Conservation (phyloP, 2,797 vertebrate species). For the Enteromius argenteus region DNA sequence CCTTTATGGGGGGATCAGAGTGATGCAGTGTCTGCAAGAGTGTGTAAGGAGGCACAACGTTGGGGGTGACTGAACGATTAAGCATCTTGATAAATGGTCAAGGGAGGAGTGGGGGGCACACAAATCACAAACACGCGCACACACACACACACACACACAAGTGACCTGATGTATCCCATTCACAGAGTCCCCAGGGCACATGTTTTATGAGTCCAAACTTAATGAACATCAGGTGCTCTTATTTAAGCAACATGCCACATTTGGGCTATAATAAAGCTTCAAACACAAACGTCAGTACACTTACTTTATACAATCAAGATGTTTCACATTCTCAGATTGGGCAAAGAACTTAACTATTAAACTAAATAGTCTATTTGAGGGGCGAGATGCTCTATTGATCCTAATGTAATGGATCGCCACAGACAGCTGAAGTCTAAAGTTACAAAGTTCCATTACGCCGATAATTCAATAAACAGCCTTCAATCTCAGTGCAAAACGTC, state of each 20-base stretch:
- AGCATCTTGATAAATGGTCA: constrained; percentile 34
- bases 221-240: constrained; percentile 71
- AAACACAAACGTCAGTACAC: constrained; percentile 1
- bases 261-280: constrained; percentile 7
- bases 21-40: constrained; percentile 49
- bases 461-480: constrained; percentile 37
- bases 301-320: constrained; percentile 15
- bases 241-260: constrained; percentile 34
- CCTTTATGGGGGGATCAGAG: constrained; percentile 77
- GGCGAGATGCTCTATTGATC: not conserved
- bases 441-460: constrained; percentile 30
- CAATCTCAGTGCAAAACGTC: constrained; percentile 26
- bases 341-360: not conserved
- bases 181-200: constrained; percentile 74
- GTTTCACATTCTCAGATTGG: constrained; percentile 11
- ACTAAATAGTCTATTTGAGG: not conserved
- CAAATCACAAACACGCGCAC: constrained; percentile 18
- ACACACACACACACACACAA: constrained; percentile 29
- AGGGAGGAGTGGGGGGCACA: not conserved
- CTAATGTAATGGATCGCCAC: constrained; percentile 29
- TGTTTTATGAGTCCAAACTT: constrained; percentile 74
- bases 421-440: constrained; percentile 11
- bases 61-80: constrained; percentile 18
- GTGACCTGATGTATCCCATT: constrained; percentile 66
- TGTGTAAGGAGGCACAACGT: not conserved